Conservation (phyloP, 1,140 invertebrate genomes). For the Drosophila auraria region DNA sequence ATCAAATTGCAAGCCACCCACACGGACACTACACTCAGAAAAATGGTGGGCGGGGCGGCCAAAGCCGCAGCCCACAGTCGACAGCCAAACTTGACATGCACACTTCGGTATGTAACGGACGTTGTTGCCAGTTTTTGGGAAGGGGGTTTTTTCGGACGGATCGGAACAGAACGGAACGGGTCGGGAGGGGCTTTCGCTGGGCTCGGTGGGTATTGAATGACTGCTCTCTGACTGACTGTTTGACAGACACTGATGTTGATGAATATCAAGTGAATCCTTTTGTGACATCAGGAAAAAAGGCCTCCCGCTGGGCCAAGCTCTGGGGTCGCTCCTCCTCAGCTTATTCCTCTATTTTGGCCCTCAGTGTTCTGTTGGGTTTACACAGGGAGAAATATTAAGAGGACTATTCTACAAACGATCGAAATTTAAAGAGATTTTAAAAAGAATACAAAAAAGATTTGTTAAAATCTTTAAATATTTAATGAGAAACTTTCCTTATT, state of each 20-base stretch:
- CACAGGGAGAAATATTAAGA: not conserved
- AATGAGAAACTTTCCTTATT: not conserved
- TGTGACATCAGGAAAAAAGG: constrained; percentile 82
- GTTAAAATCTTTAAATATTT: not conserved
- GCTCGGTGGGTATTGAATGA: constrained; percentile 71
- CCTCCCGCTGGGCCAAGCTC: constrained; percentile 69
- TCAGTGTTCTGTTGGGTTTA: not conserved
- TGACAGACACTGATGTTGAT: constrained; percentile 85
- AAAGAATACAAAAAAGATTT: too few relatives aligned
- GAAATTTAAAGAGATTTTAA: too few relatives aligned
- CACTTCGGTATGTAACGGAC: constrained; percentile 68
- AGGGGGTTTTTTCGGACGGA: constrained; percentile 9
- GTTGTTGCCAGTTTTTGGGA: constrained; percentile 51
- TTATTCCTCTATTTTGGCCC: constrained; percentile 17
- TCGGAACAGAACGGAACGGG: too few relatives aligned
- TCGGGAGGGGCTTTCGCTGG: constrained; percentile 4
- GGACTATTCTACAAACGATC: too few relatives aligned
- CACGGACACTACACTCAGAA: constrained; percentile 17
- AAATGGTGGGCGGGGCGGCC: not conserved
- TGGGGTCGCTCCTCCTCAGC: constrained; percentile 19
- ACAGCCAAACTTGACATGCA: constrained; percentile 59
- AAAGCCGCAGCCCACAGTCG: constrained; percentile 37
- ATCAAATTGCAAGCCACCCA: constrained; percentile 80
- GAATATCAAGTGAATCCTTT: constrained; percentile 85
- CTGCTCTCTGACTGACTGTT: constrained; percentile 72